phyloP scores from a whole-genome alignment of 2,888 invertebrate species.

The Aphidius colemani region DNA sequence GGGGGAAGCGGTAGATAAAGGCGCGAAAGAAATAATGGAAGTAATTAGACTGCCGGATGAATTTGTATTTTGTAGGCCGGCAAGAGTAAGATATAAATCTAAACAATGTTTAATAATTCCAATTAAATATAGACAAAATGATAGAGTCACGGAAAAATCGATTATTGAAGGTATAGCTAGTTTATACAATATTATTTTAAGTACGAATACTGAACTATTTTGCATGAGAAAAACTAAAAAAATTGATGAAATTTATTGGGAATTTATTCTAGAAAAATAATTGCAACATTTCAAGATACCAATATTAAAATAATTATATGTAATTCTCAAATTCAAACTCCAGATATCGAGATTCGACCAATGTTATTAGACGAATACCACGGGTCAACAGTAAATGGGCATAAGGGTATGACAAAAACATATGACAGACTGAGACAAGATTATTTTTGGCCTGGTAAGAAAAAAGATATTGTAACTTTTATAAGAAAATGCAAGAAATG shows the following conservation, averaged over 20 bases:
- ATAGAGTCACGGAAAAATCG: no score
- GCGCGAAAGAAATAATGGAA: no score
- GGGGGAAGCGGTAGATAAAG: no score
- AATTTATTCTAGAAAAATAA: background rate
- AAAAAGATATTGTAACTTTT: conserved; percentile 22
- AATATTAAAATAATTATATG: conserved; percentile 19
- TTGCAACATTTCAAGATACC: background rate
- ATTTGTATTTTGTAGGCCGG: no score
- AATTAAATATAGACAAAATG: no score
- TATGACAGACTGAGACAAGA: conserved; percentile 26
- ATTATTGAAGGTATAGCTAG: no score
- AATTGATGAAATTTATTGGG: conserved; percentile 22
- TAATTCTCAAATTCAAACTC: conserved; percentile 7
- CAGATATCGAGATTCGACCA: conserved; percentile 4
- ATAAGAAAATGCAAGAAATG: conserved; percentile 32
- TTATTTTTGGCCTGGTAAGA: conserved; percentile 34
- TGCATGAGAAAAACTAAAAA: conserved; percentile 19
- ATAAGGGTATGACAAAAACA: conserved; percentile 31
- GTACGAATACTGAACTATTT: background rate
- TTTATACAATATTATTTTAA: background rate
- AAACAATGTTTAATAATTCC: no score
- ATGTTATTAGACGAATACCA: conserved; percentile 28
- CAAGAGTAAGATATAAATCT: no score
- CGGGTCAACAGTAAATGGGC: conserved; percentile 24
- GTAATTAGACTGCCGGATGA: no score